Evolutionary conservation across 2,113 vertebrate species (phyloP).

Genomic region (Meriones unguiculatus): DNA sequence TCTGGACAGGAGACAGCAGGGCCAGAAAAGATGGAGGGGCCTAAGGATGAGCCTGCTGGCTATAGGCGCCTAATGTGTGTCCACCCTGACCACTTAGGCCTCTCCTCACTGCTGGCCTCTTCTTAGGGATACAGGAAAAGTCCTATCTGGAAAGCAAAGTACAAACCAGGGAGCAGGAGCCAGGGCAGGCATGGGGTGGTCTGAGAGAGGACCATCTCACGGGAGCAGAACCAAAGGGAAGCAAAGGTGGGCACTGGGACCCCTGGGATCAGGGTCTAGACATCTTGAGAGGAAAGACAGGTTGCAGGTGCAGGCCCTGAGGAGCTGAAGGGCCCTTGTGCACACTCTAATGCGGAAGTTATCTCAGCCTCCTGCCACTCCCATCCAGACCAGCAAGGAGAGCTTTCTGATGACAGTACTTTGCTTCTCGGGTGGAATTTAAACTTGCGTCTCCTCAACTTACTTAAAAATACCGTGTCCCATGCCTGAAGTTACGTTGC

Average conservation of each 20-base stretch:
- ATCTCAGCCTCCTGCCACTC: not conserved
- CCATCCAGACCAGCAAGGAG: not conserved
- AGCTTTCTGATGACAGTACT: not conserved
- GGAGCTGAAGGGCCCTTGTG: not conserved
- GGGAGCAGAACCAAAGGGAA: not conserved
- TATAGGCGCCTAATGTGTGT: not conserved
- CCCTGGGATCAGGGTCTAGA: not conserved
- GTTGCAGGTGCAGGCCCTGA: not conserved
- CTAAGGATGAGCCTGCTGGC: not conserved
- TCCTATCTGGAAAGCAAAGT: not conserved
- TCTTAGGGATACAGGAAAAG: not conserved
- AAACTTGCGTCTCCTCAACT: not conserved
- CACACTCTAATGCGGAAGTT: too few species aligned
- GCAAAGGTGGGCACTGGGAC: not conserved
- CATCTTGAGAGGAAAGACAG: not conserved
- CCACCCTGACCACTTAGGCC: not conserved
- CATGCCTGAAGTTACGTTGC: not conserved
- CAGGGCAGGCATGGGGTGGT: rapidly evolving
- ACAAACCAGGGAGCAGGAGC: not conserved
- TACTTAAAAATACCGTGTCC: not conserved
- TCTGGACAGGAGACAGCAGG: not conserved
- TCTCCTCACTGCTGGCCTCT: not conserved
- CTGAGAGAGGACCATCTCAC: rapidly evolving
- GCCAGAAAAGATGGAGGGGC: not conserved
- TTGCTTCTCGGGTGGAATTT: not conserved